Base-by-base conservation (phyloP, 2,888 invertebrate genomes). In the Fabriciana adippe region DNA sequence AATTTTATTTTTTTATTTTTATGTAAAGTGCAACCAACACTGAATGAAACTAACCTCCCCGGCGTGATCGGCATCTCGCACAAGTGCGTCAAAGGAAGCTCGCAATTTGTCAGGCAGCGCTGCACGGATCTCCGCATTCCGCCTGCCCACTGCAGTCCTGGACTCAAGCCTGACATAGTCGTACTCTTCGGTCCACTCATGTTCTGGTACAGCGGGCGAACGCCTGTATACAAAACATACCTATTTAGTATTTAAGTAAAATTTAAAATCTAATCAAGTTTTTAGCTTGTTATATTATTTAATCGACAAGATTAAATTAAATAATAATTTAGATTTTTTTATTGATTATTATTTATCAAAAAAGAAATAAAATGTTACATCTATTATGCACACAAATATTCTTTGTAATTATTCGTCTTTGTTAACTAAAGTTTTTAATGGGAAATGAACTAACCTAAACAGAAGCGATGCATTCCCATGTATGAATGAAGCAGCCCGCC, bases 141-240 rank as follows among this genome's bases (percentile, higher is more conserved):
- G 95, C 72, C 95, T 94, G 21, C 95, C 95, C 2, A 95, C 94
- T 45, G 94, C 93, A 73, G 96, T 95, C 78, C 96, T 95, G 2
- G 97, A 96, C 83, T 96, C 95, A 82, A 98, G 93, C 80, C 96
- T 96, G 57, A 98, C 97, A 83, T 98, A 98, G 86, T 98, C 98
- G 83, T 97, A 97, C 82, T 98, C 98, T 80, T 97, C 97, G 26
- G 95, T 93, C 94, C 95, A 95, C 68, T 95, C 95, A 74, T 93
- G 93, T 74, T 86, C 90, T 60, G 86, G 83, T 0, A 86, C 84
- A 69, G 88, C 81, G 47, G 87, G 87, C 55, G 92, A 89, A 64
- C 88, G 87, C 78, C 90, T 92, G 79, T 1, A 72, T 68, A 48
- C 1, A 13, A 54, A 18, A 53, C 14, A 31, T 18, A 35, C 15